Evolutionary conservation across 2,888 invertebrate species (phyloP), one percentile per base, ranked within the genome.

Genomic region (Pseudeuparius sepicola): DNA sequence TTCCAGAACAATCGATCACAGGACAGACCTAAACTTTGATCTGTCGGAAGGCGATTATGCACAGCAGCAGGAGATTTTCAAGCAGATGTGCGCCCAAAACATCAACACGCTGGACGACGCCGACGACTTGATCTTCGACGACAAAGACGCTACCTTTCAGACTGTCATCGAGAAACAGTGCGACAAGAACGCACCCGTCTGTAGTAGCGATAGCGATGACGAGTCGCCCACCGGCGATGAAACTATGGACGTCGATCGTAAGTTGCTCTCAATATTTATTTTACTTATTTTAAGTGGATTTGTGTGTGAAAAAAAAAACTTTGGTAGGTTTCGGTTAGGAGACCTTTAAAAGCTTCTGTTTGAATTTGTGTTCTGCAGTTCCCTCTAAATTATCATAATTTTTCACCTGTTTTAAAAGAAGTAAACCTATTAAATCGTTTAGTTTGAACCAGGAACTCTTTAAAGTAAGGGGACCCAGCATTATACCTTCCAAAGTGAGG

Each of bases 1-100:
- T n/a, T n/a, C n/a, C n/a, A 59, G 58, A 36, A 49, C 54, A 4
- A 57, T 60, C 26, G 57, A 61, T 40, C 54, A 59, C 36, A 47
- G 56, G 30, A 51, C 56, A 12, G 54, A 52, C 20, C 54, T 58
- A 46, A 61, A 60, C 44, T 68, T 68, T 48, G 63, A 61, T 44
- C 49, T 68, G 32, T 61, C 61, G 34, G 68, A 67, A 46, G 65
- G 65, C 37, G 65, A 66, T 43, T 53, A 62, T 40, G 61, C 64
- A 32, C 59, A 61, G 34, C 59, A 60, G 36, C 64, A 69, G 33
- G 71, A 75, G 39, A 57, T 75, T 54, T 78, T 78, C 59, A 72
- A 75, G 49, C 72, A 74, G 56, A 70, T 74, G 31, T 61, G 61
- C 42, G 53, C 59, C 14, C 59, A 60, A 43, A 59, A 53, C 30